Evolutionary conservation across 1,140 invertebrate species (phyloP).

Genomic region (Hylaeus anthracinus): DNA sequence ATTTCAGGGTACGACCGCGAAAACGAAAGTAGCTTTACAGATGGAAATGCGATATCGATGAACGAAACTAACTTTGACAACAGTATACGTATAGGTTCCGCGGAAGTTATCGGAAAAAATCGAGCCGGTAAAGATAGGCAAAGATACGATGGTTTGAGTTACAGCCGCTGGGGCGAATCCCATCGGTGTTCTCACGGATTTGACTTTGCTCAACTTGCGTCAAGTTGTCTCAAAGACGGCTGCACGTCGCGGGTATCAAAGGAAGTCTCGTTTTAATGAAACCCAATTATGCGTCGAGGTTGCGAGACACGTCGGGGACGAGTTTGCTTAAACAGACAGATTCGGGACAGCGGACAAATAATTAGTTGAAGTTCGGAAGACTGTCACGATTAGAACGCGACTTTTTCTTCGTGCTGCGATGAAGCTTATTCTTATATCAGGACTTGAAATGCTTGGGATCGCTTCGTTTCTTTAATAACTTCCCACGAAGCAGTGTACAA

Average conservation of each 20-base stretch:
- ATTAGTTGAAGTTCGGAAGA: background rate
- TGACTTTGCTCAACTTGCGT: constrained; percentile 25
- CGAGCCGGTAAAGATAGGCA: background rate
- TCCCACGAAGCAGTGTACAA: no score
- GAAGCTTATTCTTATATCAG: background rate
- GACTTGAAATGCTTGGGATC: no score
- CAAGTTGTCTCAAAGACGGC: background rate
- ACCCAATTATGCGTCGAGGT: constrained; percentile 18
- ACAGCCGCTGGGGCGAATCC: constrained; percentile 10
- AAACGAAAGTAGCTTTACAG: no score
- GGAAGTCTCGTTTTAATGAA: constrained; percentile 28
- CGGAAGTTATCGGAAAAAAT: constrained; percentile 15
- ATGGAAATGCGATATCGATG: no score
- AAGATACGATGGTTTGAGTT: constrained; percentile 15
- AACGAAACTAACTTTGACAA: no score
- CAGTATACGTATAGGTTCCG: no score
- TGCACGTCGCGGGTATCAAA: constrained; percentile 21
- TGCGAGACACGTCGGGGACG: background rate
- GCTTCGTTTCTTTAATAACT: no score
- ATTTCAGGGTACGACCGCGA: no score
- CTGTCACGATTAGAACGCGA: background rate
- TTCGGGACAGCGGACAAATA: constrained; percentile 16
- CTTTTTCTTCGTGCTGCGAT: background rate
- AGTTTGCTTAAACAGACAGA: constrained; percentile 27
- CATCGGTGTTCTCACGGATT: constrained; percentile 29